Base-by-base conservation (phyloP, 2,888 invertebrate genomes). In the Leptura quadrifasciata region DNA sequence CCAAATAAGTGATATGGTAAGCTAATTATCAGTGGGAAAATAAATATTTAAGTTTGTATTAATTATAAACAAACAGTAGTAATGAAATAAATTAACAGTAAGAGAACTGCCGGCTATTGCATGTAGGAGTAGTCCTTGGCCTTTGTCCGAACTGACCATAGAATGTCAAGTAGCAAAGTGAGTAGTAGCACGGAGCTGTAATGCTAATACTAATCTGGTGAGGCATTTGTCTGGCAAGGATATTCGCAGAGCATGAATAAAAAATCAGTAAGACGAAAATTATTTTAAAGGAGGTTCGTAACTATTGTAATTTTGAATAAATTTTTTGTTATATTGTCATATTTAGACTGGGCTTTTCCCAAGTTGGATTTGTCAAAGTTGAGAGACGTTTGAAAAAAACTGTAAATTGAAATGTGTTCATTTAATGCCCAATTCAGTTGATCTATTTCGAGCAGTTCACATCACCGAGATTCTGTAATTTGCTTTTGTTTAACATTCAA, bases 71-170 rank as follows among this genome's bases (percentile, higher is more conserved):
- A 79, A 79, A 79, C 76, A 79, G 76, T 75, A 75, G 76, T 79
- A 76, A 73, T 75, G 75, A 76, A 76, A 79, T 73, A 75, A 75
- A 76, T 79, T 75, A 75, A 79, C 79, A 75, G 76, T 79, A 79
- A 76, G 75, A 76, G 65, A 76, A 71, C 72, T 76, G 69, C 73
- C 75, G 64, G 75, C 73, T 78, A 76, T 76, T 76, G 67, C 73
- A 73, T 73, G 83, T 83, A 81, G 83, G 83, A 71, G 82, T 80
- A 80, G 80, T 73, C 82, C 82, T 83, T 83, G 83, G 83, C 83
- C 83, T 83, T 83, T 82, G 82, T 81, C 78, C 82, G 76, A 81
- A 81, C 81, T 83, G 81, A 79, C 81, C 81, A 81, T 81, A 79
- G 77, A 79, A 79, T 81, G 76, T 76, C 78, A 79, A 78, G 77